Evolutionary conservation across 1,140 invertebrate genomes (phyloP).

Genomic region (Procambarus clarkii): DNA sequence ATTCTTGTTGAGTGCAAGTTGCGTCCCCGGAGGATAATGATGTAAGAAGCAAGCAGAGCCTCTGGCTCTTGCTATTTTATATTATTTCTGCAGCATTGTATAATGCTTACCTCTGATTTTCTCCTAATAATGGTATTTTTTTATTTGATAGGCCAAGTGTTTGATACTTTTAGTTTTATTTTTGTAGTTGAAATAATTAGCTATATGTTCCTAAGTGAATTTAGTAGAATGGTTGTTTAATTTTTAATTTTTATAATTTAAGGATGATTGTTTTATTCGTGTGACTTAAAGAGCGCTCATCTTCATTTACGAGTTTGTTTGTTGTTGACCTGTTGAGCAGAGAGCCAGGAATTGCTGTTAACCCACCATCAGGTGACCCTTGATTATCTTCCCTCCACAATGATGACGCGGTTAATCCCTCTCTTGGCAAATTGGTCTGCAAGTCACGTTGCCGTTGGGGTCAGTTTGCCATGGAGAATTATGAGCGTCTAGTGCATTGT

Average conservation of each 20-base stretch:
- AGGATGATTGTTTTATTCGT: constrained; percentile 68
- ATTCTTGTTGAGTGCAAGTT: constrained; percentile 17
- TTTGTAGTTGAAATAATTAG: constrained; percentile 63
- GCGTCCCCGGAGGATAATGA: neutral
- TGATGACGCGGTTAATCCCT: constrained; percentile 1
- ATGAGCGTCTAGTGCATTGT: constrained; percentile 10
- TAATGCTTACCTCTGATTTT: constrained; percentile 44
- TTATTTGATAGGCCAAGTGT: constrained; percentile 53
- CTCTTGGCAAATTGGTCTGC: constrained; percentile 4
- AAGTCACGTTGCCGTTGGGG: neutral
- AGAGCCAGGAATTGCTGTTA: constrained; percentile 11
- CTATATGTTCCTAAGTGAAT: constrained; percentile 66
- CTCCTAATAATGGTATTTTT: constrained; percentile 30
- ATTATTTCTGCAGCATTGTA: neutral
- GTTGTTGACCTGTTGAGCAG: constrained; percentile 1
- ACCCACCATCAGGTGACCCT: neutral
- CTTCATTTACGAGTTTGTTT: constrained; percentile 6
- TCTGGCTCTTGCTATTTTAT: neutral
- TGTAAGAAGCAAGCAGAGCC: constrained; percentile 10
- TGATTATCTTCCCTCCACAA: neutral
- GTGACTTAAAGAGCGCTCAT: constrained; percentile 40
- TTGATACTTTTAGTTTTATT: constrained; percentile 61
- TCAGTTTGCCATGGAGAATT: neutral
- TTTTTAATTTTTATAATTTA: constrained; percentile 52
- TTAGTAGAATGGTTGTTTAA: constrained; percentile 58